Evolutionary conservation across 2,888 invertebrate genomes (phyloP), one percentile per base, ranked within the genome.

Genomic region (Quadriops clusia): DNA sequence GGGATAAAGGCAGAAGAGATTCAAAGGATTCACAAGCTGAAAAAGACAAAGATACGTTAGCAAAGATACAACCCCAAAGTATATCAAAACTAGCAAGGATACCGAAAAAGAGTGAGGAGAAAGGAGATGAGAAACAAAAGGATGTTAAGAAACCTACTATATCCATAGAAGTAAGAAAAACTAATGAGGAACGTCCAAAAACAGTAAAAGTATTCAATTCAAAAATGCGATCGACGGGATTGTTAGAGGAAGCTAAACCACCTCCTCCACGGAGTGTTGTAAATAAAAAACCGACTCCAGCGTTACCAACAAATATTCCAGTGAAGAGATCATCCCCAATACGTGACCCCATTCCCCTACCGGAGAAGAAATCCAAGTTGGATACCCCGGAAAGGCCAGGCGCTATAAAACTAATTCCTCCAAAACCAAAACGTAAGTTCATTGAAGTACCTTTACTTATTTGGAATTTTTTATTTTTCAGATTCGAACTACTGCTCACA

Each of bases 141-240:
- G 71, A 43, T 9, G 43, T 68, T 50, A 77, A 77, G 45, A 82
- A 80, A 44, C 77, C 78, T 20, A 80, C 83, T 3, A 81, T 84
- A 56, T 83, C 84, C 0, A 82, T 85, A 44, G 85, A 85, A 66
- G 74, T 78, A 32, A 67, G 83, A 37, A 82, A 80, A 58, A 70
- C 68, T 36, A 75, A 75, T 42, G 71, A 75, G 29, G 74, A 65
- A 30, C 67, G 89, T 47, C 80, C 86, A 3, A 87, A 87, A 63
- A 91, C 91, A 20, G 91, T 90, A 1, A 93, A 91, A 70, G 82
- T 84, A 9, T 87, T 80, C 56, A 78, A 87, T 60, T 84, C 87
- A 1, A 89, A 86, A 63, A 89, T 91, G 65, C 74, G 93, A 42
- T 87, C 87, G 28, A 90, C 89, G 48, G 91, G 90, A 18, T 61